phyloP scores from a whole-genome alignment of 2,797 vertebrate genomes.

The Sarcoramphus papa region DNA sequence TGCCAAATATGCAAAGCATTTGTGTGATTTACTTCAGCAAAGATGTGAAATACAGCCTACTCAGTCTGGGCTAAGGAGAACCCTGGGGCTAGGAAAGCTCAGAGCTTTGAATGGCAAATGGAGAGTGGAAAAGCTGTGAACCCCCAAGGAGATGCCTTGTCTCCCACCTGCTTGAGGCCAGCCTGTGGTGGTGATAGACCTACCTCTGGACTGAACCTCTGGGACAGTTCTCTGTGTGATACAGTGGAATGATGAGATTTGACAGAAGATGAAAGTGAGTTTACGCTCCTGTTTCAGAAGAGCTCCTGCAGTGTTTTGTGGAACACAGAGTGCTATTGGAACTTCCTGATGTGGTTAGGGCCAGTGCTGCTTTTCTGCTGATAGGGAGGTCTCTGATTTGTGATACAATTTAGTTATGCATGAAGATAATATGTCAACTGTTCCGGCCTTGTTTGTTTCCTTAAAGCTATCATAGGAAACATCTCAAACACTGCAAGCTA shows the following conservation, averaged over 20 bases:
- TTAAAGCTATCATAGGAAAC: neutral
- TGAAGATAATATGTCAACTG: neutral
- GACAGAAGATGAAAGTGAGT: neutral
- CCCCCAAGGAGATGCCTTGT: neutral
- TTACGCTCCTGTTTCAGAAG: neutral
- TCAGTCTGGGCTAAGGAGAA: neutral
- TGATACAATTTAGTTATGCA: neutral
- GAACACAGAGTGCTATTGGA: neutral
- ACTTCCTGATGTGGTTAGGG: neutral
- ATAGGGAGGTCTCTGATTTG: neutral
- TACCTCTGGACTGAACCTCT: neutral
- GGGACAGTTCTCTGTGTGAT: neutral
- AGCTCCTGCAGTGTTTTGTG: neutral
- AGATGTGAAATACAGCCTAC: slow-evolving; percentile 2
- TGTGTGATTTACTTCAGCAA: slow-evolving; percentile 30
- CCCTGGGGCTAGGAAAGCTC: neutral
- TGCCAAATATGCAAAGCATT: slow-evolving; percentile 38
- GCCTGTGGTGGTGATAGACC: neutral
- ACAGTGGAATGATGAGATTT: neutral
- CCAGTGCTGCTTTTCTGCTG: neutral
- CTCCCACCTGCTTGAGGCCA: neutral
- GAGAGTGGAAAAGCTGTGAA: neutral
- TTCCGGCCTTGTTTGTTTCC: neutral
- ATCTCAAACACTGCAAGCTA: neutral
- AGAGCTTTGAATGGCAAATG: neutral